A percentile compares a stretch with the other conserved stretches of the same genome.
These are phyloP conservation scores for Anguilla pacifica DNA, from an alignment of 2,797 vertebrate genomes.

Conservation along the genomic window DNA sequence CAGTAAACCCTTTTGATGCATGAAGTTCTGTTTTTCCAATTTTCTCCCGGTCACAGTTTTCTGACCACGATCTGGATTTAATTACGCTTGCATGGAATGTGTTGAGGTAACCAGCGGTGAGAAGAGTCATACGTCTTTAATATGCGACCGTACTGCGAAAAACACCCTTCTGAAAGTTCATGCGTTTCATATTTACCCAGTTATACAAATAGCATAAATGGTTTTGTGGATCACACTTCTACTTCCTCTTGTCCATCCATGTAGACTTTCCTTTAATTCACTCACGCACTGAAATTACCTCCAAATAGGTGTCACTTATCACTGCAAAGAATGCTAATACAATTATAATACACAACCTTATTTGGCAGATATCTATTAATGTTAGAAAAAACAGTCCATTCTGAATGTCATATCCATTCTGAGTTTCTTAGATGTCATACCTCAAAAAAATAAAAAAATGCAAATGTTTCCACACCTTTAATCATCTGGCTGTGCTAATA, in stretches of 20 bases:
- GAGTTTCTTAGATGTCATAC: background rate
- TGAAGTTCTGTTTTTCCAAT: no score
- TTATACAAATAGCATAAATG: background rate
- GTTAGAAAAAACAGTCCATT: background rate
- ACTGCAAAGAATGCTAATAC: background rate
- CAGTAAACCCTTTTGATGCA: no score
- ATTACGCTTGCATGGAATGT: no score
- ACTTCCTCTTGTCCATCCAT: no score
- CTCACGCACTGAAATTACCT: background rate
- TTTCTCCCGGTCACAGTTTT: background rate
- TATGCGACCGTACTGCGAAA: background rate
- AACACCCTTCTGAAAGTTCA: background rate
- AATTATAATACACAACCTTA: background rate
- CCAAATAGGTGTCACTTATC: background rate
- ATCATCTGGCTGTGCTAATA: background rate
- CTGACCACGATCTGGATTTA: no score
- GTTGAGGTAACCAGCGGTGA: background rate
- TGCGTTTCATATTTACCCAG: background rate
- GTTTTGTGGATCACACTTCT: no score
- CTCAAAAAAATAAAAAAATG: background rate
- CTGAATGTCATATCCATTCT: background rate
- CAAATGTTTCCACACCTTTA: background rate
- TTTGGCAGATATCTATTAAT: background rate
- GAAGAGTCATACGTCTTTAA: background rate
- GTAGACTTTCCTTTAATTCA: no score